Evolutionary conservation across 2,888 invertebrate species (phyloP), one percentile per base, ranked within the genome.

Genomic region (Erebia ligea): DNA sequence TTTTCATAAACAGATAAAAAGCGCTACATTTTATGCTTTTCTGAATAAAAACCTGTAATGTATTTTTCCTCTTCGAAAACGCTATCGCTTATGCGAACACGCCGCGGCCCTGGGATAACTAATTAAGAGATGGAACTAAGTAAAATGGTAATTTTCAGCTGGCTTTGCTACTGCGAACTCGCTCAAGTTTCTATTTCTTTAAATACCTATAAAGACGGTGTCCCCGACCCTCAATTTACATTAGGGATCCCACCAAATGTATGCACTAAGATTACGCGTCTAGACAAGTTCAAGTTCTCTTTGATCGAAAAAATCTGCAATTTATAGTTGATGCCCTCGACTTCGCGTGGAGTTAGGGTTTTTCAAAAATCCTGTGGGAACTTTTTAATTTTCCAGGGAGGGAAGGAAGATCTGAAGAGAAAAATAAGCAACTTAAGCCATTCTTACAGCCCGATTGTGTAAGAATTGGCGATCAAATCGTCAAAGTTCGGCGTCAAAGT

Each of bases 121-220:
- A 54, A 54, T 54, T 54, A 54, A 11, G 54, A 54, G 54, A 54
- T 54, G 19, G 57, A 58, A 25, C 25, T 58, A 58, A 58, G 34
- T 58, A 15, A 25, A 58, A 58, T 58, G 25, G 6, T 25, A 34
- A 58, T 34, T 58, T 58, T 58, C 57, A 34, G 34, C 25, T 58
- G 34, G 3, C 19, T 19, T 21, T 11, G 1, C 56, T 9, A 42
- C 42, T 61, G 40, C 19, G 42, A 42, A 42, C 19, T 42, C 19
- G n/a, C 9, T 61, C 1, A 1, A 6, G 42, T 19, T 59, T 10
- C 40, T 17, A 42, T 11, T 59, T n/a, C 17, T 17, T 42, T 11
- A 19, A 61, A 42, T 61, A 17, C n/a, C 21, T 34, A 17, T 10
- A 9, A 17, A 61, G 17, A 17, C 17, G 42, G 17, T 54, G 9